Evolutionary conservation across 2,797 vertebrate genomes (phyloP), one percentile per base, ranked within the genome.

Genomic region (Parambassis ranga): DNA sequence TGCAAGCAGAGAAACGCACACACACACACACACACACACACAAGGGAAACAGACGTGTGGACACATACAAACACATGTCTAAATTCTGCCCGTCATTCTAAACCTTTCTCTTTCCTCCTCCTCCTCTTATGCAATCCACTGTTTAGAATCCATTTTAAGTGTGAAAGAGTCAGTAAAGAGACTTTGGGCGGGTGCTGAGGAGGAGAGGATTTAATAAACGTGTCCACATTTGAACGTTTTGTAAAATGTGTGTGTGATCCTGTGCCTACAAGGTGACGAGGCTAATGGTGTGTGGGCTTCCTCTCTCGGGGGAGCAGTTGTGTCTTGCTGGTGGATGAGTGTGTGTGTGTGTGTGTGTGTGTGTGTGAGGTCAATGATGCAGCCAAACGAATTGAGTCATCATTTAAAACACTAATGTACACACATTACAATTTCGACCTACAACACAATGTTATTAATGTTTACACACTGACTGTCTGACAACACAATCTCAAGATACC

Each of bases 271-370:
- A 75, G 86, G 78, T 82, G 72, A 82, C 48, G 9, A 50, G 69
- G 71, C 71, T 82, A 78, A 79, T 50, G 24, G 61, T 70, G 73
- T 72, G 81, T 78, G 67, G 65, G 70, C 46, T 65, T 28, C 32
- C 0, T 10, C 22, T 71, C 71, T 57, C 73, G 8, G 13, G 16
- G 66, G 73, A 77, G 35, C 22, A 43, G 56, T 61, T 71, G 69
- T 52, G 60, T 66, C 51, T 70, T 61, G 72, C 53, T 61, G 60
- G 61, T 65, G 52, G 59, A 62, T 60, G 71, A 75, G 52, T 61
- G 60, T 44, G 63, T 69, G 66, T 56, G 53, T 9, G 55, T 69
- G 66, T 56, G 53, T 60, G 71, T 75, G 52, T 61, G 60, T 44
- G 63, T 69, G 66, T 56, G 53, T 9, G 55, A 71, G 71, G 66